Base-by-base conservation (phyloP, 1,140 invertebrate species). In the Mactra quadrangularis region DNA sequence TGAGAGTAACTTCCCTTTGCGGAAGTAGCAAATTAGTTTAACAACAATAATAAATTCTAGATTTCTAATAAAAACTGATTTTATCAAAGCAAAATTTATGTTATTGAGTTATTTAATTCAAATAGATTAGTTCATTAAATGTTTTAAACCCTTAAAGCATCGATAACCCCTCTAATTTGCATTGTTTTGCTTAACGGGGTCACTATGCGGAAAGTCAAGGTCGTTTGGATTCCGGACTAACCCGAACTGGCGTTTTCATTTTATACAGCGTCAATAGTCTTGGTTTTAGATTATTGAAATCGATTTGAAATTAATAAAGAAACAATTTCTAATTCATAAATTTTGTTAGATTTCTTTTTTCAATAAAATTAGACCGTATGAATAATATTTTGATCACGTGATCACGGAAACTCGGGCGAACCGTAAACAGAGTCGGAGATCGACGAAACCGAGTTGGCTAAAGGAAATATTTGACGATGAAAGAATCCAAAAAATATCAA, bases 321-420 rank as follows among this genome's bases (percentile, higher is more conserved):
- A 19, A 19, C 52, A 33, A 53, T 55, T 75, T 57, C 59, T 75
- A 53, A 75, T 75, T 53, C 52, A 75, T 57, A 33, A 17, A 38
- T 35, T 35, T 35, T n/a, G 41, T 33, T n/a, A n/a, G n/a, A n/a
- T n/a, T n/a, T 33, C 41, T 75, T 57, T 57, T 17, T 31, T 7
- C 38, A 59, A 59, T 41, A 75, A 25, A 70, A 27, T 19, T 52
- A 1, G 31, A 50, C 29, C 50, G 22, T 38, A 31, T 60, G n/a
- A 22, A 27, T 71, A 71, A 71, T 75, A 53, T 75, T 75, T 75
- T 75, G 31, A 25, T 75, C 71, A 75, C 71, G 71, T 75, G 71
- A 75, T 53, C 55, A 59, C 27, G 35, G 38, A 45, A 47, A 52
- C 50, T 47, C 70, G 50, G n/a, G n/a, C 41, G 55, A 57, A 75